Percentiles rank a stretch among this genome's conserved stretches.
phyloP scores from a whole-genome alignment of 2,888 invertebrate species.

The Dolichomitus sp. region DNA sequence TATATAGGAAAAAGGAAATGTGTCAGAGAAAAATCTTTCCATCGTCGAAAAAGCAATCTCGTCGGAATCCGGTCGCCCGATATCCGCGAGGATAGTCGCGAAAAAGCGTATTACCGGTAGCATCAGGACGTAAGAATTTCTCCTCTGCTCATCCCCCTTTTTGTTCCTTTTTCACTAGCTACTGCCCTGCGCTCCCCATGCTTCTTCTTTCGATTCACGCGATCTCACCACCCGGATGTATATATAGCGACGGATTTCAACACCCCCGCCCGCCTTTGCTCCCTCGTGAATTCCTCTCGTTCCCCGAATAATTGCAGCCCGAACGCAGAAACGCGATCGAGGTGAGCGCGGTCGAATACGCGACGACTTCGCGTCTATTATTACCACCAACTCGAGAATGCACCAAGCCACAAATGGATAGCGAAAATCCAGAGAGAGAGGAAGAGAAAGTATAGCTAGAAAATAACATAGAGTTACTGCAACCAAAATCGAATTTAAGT shows the following conservation, averaged over 20 bases:
- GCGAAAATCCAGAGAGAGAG: constrained; percentile 23
- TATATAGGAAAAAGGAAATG: constrained; percentile 8
- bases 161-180: constrained; percentile 20
- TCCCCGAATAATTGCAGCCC: constrained; percentile 76
- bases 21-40: constrained; percentile 50
- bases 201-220: constrained; percentile 51
- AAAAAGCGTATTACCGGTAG: constrained; percentile 50
- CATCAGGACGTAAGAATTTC: constrained; percentile 43
- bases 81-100: constrained; percentile 28
- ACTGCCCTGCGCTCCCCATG: background rate
- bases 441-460: background rate
- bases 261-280: constrained; percentile 22
- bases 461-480: constrained; percentile 16
- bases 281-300: constrained; percentile 72
- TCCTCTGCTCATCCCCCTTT: constrained; percentile 30
- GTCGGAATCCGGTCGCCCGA: constrained; percentile 29
- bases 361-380: constrained; percentile 75
- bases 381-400: constrained; percentile 78
- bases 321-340: constrained; percentile 13
- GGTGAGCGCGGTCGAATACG: constrained; percentile 51
- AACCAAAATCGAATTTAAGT: constrained; percentile 31
- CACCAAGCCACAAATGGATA: constrained; percentile 8
- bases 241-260: constrained; percentile 55
- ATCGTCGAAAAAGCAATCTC: constrained; percentile 51
- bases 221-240: constrained; percentile 13